Base-by-base conservation (phyloP, 2,888 invertebrate genomes). In the Stomorhina lunata region DNA sequence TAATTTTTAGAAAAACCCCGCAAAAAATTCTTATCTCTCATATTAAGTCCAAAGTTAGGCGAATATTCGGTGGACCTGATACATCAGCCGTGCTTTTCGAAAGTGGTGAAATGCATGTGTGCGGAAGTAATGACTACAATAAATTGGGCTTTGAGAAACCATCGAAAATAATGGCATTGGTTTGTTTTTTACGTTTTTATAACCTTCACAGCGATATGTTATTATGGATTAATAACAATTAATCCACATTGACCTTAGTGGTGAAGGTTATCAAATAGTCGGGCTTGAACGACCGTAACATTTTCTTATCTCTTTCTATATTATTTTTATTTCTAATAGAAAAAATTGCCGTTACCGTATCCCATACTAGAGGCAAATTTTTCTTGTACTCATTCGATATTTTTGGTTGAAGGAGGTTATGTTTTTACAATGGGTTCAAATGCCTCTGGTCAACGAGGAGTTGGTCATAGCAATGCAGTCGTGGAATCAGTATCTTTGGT, bases 351-450 rank as follows among this genome's bases (percentile, higher is more conserved):
- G 77, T 89, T 95, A n/a, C 91, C 92, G 0, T 92, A 93, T 69
- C 92, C 92, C 84, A 93, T 94, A 5, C 87, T 92, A 2, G 92
- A 93, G 85, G 92, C 94, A 2, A 92, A 93, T 55, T 92, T 95
- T 87, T 94, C 95, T 0, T 88, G 90, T 7, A 91, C 92, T 57
- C 95, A 95, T 87, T 93, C 93, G 0, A 93, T 93, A 5, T 92
- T 94, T 50, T 90, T 95, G 4, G 92, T 94, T 0, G 93, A 94
- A 86, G 92, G 93, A 20, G 94, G 95, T 1, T 93, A 93, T 86
- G 92, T 95, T 9, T 92, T 93, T 77, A 93, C 94, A 2, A 92
- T 95, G 89, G 95, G 95, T 0, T 90, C 92, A n/a, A 95, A 95
- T 88, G 88, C 90, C 0, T 93, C 93, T 68, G 94, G 93, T 3